Conservation (phyloP, 2,113 vertebrate species). For the Sardina pilchardus region DNA sequence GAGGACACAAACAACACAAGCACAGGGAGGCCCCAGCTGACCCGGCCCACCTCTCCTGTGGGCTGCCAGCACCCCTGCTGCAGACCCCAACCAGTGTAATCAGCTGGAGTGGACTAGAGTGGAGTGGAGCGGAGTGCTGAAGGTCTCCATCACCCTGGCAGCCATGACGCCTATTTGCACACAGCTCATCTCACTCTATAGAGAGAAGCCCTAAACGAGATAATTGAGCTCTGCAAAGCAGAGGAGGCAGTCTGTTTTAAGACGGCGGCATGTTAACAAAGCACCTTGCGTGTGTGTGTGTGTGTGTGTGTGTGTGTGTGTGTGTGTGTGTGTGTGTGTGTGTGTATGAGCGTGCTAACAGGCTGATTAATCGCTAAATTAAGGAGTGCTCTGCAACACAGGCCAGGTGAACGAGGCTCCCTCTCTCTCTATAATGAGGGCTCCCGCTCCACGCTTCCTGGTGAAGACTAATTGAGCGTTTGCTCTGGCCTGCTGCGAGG, state of each 20-base stretch:
- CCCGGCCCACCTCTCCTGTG: neutral
- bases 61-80: neutral
- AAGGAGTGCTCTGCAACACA: neutral
- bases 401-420: conserved; percentile 5
- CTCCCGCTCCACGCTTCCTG: neutral
- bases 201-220: neutral
- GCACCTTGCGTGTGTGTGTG: neutral
- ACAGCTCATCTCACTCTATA: neutral
- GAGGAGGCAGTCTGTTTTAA: neutral
- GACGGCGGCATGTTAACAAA: neutral
- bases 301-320: neutral
- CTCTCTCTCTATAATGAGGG: neutral
- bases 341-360: neutral
- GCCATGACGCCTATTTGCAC: neutral
- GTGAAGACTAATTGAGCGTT: neutral
- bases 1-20: neutral
- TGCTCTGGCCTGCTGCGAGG: neutral
- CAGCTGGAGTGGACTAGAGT: neutral
- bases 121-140: too few species aligned
- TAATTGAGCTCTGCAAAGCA: neutral
- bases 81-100: neutral
- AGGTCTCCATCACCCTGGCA: neutral
- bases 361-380: conserved; percentile 13
- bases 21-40: neutral
- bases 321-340: neutral